phyloP scores from a whole-genome alignment of 2,113 vertebrate genomes.

The Megaceryle maxima region DNA sequence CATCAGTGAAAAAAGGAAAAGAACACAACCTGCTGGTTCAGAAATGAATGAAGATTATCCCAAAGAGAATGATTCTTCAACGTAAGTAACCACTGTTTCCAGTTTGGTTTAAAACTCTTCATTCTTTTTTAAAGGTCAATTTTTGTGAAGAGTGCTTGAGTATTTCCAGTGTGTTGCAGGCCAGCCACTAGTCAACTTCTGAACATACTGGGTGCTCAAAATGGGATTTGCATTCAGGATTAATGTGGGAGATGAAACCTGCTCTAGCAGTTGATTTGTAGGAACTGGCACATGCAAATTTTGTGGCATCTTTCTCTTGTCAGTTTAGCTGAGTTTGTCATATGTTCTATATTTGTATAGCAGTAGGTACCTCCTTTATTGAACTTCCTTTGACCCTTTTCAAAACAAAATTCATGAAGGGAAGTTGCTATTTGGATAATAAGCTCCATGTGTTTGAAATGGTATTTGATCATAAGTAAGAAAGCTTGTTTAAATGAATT shows the following conservation, averaged over 20 bases:
- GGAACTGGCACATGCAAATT: neutral
- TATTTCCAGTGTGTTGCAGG: neutral
- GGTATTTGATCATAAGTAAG: neutral
- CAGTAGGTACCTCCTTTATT: neutral
- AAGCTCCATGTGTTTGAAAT: neutral
- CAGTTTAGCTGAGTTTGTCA: neutral
- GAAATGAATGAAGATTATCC: conserved; percentile 95
- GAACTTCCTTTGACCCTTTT: neutral
- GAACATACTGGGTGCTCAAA: neutral
- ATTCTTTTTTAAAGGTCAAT: neutral
- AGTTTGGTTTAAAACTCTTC: neutral
- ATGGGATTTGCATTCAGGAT: neutral
- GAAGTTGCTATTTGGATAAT: neutral
- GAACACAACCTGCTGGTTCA: conserved; percentile 80
- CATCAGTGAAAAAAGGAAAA: conserved; percentile 92
- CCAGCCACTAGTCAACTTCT: neutral
- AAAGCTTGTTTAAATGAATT: neutral
- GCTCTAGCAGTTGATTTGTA: neutral
- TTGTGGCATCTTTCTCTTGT: neutral
- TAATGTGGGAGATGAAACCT: neutral
- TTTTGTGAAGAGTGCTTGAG: neutral
- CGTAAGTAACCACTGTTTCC: conserved; percentile 75
- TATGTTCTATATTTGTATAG: neutral
- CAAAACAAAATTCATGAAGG: neutral
- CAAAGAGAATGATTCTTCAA: conserved; percentile 98